phyloP scores from a whole-genome alignment of 2,113 vertebrate genomes.

The Delphinus delphis region DNA sequence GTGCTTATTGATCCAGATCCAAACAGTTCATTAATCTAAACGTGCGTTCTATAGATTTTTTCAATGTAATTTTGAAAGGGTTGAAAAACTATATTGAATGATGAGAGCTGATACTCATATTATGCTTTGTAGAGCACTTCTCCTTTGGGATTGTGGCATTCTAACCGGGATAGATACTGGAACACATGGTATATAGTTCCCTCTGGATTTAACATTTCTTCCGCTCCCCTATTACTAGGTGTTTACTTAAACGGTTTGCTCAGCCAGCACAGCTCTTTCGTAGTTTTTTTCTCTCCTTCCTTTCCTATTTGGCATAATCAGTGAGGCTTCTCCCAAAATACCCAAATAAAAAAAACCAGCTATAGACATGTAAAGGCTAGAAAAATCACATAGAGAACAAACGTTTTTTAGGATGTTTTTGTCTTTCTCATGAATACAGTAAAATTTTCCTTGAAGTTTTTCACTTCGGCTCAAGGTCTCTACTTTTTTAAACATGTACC shows the following conservation, averaged over 20 bases:
- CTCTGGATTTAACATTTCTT: background rate
- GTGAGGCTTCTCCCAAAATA: background rate
- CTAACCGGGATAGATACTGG: conserved; percentile 51
- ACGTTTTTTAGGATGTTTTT: background rate
- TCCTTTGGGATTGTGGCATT: conserved; percentile 69
- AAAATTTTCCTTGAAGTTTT: background rate
- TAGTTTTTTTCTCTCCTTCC: too few relatives aligned
- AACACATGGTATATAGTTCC: background rate
- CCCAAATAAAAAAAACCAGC: background rate
- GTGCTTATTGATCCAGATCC: conserved; percentile 87
- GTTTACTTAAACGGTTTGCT: background rate
- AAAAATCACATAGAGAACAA: background rate
- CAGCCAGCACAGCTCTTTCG: background rate
- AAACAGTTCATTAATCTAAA: conserved; percentile 92
- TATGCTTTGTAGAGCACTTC: conserved; percentile 82
- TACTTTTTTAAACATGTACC: background rate
- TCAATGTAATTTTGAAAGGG: conserved; percentile 86
- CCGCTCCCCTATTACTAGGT: background rate
- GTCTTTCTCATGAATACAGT: background rate
- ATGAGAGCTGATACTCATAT: conserved; percentile 88
- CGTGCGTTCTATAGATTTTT: conserved; percentile 89
- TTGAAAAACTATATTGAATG: conserved; percentile 88
- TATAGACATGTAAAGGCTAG: background rate
- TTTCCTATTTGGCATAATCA: background rate
- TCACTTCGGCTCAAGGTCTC: background rate